Evolutionary conservation across 2,888 invertebrate species (phyloP).

Genomic region (Drymonia ruficornis): DNA sequence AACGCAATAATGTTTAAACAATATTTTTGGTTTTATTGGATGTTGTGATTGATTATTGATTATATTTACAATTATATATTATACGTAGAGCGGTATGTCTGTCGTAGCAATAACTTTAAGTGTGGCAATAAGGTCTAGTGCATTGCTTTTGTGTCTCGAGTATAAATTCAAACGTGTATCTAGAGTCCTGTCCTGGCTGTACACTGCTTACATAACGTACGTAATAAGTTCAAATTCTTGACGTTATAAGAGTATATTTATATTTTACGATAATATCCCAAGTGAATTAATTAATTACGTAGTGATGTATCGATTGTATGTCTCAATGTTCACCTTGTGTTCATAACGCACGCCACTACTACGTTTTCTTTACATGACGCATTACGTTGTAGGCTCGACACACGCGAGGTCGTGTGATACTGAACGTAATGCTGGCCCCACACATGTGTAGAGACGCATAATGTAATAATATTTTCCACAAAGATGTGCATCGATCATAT

Average conservation of each 20-base stretch:
- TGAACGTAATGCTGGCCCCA: too few species aligned
- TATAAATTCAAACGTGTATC: constrained; percentile 56
- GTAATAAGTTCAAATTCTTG: constrained; percentile 77
- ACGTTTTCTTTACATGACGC: too few species aligned
- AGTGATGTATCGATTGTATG: constrained; percentile 64
- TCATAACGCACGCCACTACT: constrained; percentile 32
- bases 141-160: constrained; percentile 76
- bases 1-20: constrained; percentile 77
- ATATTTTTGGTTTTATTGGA: constrained; percentile 75
- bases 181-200: constrained; percentile 67
- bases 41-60: constrained; percentile 76
- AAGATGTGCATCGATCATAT: too few species aligned
- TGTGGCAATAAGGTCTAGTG: constrained; percentile 81
- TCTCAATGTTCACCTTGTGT: constrained; percentile 45
- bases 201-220: constrained; percentile 73
- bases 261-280: constrained; percentile 74
- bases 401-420: too few species aligned
- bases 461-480: too few species aligned
- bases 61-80: constrained; percentile 74
- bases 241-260: constrained; percentile 68
- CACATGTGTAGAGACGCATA: too few species aligned
- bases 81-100: constrained; percentile 73
- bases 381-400: too few species aligned
- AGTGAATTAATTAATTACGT: constrained; percentile 65
- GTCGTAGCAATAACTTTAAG: constrained; percentile 83